phyloP scores from a whole-genome alignment of 1,140 invertebrate species.

The Babylonia areolata region DNA sequence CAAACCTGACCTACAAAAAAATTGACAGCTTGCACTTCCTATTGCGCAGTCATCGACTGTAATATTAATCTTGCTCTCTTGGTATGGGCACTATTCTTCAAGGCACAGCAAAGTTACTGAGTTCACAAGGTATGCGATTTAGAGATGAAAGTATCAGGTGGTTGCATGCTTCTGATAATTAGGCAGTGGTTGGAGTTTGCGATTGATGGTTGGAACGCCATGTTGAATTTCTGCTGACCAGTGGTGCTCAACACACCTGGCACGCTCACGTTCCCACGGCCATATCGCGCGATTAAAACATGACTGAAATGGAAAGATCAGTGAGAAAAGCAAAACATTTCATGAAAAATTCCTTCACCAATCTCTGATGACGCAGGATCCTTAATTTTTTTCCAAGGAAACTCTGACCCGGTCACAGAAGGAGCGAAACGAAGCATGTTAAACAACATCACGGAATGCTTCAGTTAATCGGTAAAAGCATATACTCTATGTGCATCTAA shows the following conservation, averaged over 20 bases:
- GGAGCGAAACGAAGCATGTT: constrained; percentile 34
- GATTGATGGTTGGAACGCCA: constrained; percentile 43
- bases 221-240: constrained; percentile 53
- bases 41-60: neutral
- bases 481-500: neutral
- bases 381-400: constrained; percentile 39
- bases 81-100: neutral
- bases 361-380: constrained; percentile 16
- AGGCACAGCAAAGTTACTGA: neutral
- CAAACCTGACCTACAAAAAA: constrained; percentile 49
- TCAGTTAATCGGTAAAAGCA: neutral
- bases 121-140: neutral
- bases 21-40: constrained; percentile 52
- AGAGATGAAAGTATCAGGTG: constrained; percentile 17
- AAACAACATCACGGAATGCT: constrained; percentile 12
- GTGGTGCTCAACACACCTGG: constrained; percentile 22
- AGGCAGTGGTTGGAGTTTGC: constrained; percentile 42
- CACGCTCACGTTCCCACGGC: neutral
- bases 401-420: constrained; percentile 42
- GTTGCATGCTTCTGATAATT: constrained; percentile 43
- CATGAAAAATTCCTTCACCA: neutral
- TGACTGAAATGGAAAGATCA: constrained; percentile 5
- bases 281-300: neutral
- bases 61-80: neutral
- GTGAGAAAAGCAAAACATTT: neutral